These are phyloP conservation scores for Eurypyga helias DNA, from an alignment of 2,113 vertebrate genomes.

Conservation along the genomic window DNA sequence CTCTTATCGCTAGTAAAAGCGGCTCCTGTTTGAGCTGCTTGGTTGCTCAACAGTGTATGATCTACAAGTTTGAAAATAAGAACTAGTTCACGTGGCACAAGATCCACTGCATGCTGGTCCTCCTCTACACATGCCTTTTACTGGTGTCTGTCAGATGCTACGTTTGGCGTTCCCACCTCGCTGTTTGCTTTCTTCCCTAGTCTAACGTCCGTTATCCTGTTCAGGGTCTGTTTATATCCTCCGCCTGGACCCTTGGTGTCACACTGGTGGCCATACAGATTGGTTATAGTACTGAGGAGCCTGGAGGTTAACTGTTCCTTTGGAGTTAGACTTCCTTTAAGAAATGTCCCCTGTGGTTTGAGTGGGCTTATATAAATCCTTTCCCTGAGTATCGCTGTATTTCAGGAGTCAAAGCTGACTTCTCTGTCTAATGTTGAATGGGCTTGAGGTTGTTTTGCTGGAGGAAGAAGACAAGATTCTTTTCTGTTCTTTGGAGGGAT, in stretches of 20 bases:
- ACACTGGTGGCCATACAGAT: accelerated
- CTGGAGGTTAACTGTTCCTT: neutral
- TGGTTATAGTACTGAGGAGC: neutral
- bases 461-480: neutral
- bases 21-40: neutral
- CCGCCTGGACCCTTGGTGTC: neutral
- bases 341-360: neutral
- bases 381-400: neutral
- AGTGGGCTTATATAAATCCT: neutral
- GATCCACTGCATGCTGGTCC: neutral
- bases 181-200: neutral
- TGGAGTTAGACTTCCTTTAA: neutral
- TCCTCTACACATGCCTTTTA: neutral
- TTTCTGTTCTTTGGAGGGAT: neutral
- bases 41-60: neutral
- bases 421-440: neutral
- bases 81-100: neutral
- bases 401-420: neutral
- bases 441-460: neutral
- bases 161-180: neutral
- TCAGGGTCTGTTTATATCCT: neutral
- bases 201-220: accelerated
- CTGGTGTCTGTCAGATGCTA: neutral
- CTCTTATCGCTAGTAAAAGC: neutral
- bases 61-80: neutral